Percentiles rank a stretch among this genome's conserved stretches.
Evolutionary conservation across 1,140 invertebrate species (phyloP).

Genomic region (Lethrus apterus): DNA sequence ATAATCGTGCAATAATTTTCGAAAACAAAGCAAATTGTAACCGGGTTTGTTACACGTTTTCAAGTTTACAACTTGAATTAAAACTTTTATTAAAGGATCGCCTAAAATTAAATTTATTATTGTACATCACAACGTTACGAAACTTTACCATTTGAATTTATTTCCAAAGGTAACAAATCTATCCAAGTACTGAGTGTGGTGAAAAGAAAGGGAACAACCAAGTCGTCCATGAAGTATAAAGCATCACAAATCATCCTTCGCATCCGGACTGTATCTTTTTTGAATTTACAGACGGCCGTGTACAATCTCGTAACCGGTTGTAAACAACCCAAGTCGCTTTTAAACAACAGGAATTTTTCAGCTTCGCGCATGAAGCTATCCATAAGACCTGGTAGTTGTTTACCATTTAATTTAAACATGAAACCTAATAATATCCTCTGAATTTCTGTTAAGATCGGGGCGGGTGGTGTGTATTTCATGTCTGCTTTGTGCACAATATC

Average conservation of each 20-base stretch:
- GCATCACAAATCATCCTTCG: conserved; percentile 31
- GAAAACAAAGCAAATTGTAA: conserved; percentile 25
- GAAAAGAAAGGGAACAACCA: conserved; percentile 31
- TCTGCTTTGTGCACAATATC: conserved; percentile 24
- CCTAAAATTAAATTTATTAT: conserved; percentile 19
- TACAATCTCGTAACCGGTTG: conserved; percentile 23
- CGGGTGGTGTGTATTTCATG: conserved; percentile 21
- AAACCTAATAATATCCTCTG: conserved; percentile 28
- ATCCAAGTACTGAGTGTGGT: conserved; percentile 30
- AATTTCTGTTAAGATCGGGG: conserved; percentile 28
- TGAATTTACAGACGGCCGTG: conserved; percentile 26
- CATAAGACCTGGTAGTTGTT: conserved; percentile 18
- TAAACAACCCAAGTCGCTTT: not conserved
- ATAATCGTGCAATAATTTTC: conserved; percentile 26
- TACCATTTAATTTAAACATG: conserved; percentile 21
- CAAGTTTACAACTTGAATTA: conserved; percentile 27
- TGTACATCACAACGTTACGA: not conserved
- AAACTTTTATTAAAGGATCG: conserved; percentile 25
- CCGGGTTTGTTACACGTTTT: conserved; percentile 26
- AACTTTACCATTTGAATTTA: conserved; percentile 2
- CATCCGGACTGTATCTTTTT: conserved; percentile 25
- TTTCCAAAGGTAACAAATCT: conserved; percentile 27
- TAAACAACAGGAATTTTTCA: conserved; percentile 16
- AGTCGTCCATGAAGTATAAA: conserved; percentile 29
- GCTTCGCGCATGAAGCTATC: conserved; percentile 16